Evolutionary conservation across 2,888 invertebrate species (phyloP).

Genomic region (Synanthedon andrenaeformis): DNA sequence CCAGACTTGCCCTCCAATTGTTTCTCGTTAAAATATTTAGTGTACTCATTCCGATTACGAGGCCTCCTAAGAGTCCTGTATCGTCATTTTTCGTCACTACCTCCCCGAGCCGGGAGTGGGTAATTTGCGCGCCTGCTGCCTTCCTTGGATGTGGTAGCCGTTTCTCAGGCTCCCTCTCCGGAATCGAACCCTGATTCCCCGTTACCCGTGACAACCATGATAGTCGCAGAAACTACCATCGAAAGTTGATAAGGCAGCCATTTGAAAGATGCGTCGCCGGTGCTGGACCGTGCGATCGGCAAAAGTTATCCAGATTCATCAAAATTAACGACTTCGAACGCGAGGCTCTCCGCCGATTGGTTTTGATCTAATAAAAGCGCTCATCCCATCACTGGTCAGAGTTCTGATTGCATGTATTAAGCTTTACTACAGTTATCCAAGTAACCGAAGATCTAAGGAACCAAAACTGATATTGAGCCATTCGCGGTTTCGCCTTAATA

Average conservation of each 20-base stretch:
- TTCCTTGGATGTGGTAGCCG: constrained; percentile 56
- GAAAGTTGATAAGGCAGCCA: too few relatives aligned
- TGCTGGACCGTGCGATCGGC: too few relatives aligned
- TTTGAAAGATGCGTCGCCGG: too few relatives aligned
- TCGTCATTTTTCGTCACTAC: constrained; percentile 78
- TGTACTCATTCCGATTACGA: constrained; percentile 32
- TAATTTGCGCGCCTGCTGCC: constrained; percentile 37
- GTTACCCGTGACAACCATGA: constrained; percentile 76
- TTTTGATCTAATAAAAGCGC: too few relatives aligned
- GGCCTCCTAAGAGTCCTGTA: constrained; percentile 69
- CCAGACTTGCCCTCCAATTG: constrained; percentile 30
- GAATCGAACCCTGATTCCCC: constrained; percentile 76
- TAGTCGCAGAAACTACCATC: constrained; percentile 70
- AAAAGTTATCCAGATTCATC: too few relatives aligned
- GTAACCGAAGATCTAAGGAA: neutral
- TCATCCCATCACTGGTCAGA: too few relatives aligned
- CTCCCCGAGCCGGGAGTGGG: constrained; percentile 13
- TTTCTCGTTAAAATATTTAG: neutral
- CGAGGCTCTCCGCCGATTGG: too few relatives aligned
- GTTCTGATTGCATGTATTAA: too few relatives aligned
- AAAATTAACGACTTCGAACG: too few relatives aligned
- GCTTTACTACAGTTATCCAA: neutral
- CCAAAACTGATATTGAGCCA: neutral
- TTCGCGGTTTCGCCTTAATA: neutral
- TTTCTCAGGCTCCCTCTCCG: neutral